Evolutionary conservation across 2,797 vertebrate species (phyloP).

Genomic region (Austrolebias charrua): DNA sequence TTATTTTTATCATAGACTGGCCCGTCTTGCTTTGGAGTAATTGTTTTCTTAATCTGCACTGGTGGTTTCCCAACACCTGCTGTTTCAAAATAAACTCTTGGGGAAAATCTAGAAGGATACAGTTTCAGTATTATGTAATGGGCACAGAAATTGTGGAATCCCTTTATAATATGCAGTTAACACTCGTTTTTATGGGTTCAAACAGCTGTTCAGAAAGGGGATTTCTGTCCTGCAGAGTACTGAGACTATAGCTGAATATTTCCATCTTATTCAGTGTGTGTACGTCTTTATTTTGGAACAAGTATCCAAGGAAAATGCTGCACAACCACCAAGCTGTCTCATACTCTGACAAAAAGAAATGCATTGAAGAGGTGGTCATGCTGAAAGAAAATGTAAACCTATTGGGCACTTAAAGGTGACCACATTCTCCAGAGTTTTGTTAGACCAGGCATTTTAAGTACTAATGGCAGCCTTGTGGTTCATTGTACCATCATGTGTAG

Average conservation of each 20-base stretch:
- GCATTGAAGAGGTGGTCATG: slow-evolving; percentile 37
- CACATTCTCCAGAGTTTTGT: slow-evolving; percentile 27
- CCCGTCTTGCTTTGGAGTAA: slow-evolving; percentile 18
- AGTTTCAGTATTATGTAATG: slow-evolving; percentile 44
- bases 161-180: slow-evolving; percentile 43
- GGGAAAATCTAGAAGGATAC: slow-evolving; percentile 14
- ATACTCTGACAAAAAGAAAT: slow-evolving; percentile 36
- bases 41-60: slow-evolving; percentile 14
- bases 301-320: slow-evolving; percentile 63
- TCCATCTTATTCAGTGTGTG: slow-evolving; percentile 43
- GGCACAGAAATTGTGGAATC: slow-evolving; percentile 61
- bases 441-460: slow-evolving; percentile 37
- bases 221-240: slow-evolving; percentile 43
- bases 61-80: slow-evolving; percentile 28
- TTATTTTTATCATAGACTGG: slow-evolving; percentile 14
- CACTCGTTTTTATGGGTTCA: slow-evolving; percentile 64
- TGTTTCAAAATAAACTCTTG: slow-evolving; percentile 6
- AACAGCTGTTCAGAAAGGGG: slow-evolving; percentile 56
- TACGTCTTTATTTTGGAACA: slow-evolving; percentile 58
- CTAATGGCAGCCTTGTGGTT: slow-evolving; percentile 36
- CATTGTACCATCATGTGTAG: slow-evolving; percentile 45
- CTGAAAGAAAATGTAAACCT: slow-evolving; percentile 34
- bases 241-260: slow-evolving; percentile 42
- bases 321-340: slow-evolving; percentile 35
- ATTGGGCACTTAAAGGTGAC: slow-evolving; percentile 18